Base-by-base conservation (phyloP, 1,140 invertebrate genomes). In the Polyergus mexicanus region DNA sequence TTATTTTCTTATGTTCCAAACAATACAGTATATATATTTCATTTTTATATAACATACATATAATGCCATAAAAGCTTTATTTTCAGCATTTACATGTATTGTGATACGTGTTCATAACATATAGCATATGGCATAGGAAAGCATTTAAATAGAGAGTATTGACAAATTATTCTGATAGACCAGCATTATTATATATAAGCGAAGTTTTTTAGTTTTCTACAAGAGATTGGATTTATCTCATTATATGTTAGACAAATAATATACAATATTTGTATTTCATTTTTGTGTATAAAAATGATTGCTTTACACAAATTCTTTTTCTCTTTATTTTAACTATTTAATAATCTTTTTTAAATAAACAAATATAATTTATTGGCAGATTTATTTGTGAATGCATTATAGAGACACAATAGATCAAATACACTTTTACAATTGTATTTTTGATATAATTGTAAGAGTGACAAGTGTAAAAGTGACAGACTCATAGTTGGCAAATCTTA, bases 301-400 rank as follows among this genome's bases (percentile, higher is more conserved):
- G 65, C 62, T 72, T 25, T 77, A 87, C 85, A 80, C 89, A 86
- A 88, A 58, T 85, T 86, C 56, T 56, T 22, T 74, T 10, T 54
- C 8, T 65, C 8, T 68, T 66, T 44, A 11, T 66, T n/a, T 77
- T 85, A 87, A 88, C 68, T 89, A 91, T 92, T 90, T 92, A 91
- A 88, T 85, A 51, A 84, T 51, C 60, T 86, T 84, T 13, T 81
- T 77, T 51, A 84, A 88, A 88, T 85, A 90, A 89, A 89, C 47
- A 35, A 41, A 32, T 81, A 68, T 28, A 85, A 72, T 13, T 54
- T 62, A 85, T 41, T 11, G 58, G 38, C 25, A 35, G 5, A 68
- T 78, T 77, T 56, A 78, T 78, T 78, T 78, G 10, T 35, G 6
- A 35, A 78, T 35, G 13, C 41, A 75, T 38, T 56, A 32, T 60